Base-by-base conservation (phyloP, 2,113 vertebrate species). In the Trochalopteron elliotii region DNA sequence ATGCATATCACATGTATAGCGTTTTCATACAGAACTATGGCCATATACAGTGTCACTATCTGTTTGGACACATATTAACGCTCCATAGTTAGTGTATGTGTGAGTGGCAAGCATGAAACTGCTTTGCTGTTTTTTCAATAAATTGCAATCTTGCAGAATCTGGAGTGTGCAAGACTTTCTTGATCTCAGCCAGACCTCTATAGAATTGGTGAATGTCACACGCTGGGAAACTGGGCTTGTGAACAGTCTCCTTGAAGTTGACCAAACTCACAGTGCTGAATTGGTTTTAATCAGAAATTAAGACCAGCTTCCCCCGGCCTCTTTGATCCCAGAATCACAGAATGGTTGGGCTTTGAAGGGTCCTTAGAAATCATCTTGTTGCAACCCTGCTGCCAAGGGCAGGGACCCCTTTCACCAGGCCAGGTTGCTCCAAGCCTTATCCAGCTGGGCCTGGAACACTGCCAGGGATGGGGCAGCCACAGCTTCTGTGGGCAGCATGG, bases 151-250 rank as follows among this genome's bases (percentile, higher is more conserved):
- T 55, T 55, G 10, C 10, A 14, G 12, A 79, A 79, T 9, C 49
- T 30, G 61, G 20, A 55, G 9, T 2, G 8, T 44, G 39, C 7
- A 35, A 65, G 61, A 44, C 15, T 49, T 49, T 53, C 20, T 30
- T 65, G 39, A 44, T 24, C 60, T 79, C 39, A 24, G 25, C 9
- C 39, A 24, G 9, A 35, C 9, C 39, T 31, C 39, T 31, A 19
- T 4, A 31, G 39, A 24, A 37, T 5, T 65, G 25, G 25, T 55
- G 44, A 31, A 55, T 15, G 25, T 35, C 25, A 30, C 3, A 1
- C 0, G 0, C 39, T 67, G 49, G 11, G 33, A 45, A 35, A 45
- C 33, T 37, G 61, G 50, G 25, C 16, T 45, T 1, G 0, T 24
- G 12, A 55, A 30, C 30, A n/a, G 18, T n/a, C 47, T 52, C 23